phyloP scores from a whole-genome alignment of 2,113 vertebrate genomes.

The Alethe castanea region DNA sequence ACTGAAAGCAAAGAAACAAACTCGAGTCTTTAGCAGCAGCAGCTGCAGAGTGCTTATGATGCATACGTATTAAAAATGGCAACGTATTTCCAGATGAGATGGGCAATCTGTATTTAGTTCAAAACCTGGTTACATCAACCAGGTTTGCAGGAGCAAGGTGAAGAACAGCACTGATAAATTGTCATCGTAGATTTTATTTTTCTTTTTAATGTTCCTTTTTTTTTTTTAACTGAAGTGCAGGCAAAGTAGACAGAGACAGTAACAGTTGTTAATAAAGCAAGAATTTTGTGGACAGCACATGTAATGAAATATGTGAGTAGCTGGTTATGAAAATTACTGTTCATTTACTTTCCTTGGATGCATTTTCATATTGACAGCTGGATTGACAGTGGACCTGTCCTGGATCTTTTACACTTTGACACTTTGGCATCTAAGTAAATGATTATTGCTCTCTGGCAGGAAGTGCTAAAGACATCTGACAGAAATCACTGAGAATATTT shows the following conservation, averaged over 20 bases:
- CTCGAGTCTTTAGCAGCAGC: background rate
- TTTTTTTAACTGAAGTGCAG: background rate
- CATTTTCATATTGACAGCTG: background rate
- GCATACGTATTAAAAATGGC: background rate
- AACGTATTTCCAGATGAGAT: background rate
- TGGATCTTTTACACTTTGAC: background rate
- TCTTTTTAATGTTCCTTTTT: background rate
- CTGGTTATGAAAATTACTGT: background rate
- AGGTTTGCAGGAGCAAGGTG: background rate
- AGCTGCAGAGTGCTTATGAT: background rate
- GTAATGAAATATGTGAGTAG: background rate
- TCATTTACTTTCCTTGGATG: background rate
- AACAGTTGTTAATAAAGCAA: background rate
- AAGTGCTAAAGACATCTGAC: background rate
- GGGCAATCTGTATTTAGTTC: background rate
- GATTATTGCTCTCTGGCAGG: background rate
- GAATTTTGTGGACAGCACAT: background rate
- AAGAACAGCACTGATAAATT: background rate
- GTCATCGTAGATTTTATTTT: background rate
- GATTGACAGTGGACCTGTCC: background rate
- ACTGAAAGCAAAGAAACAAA: conserved; percentile 36
- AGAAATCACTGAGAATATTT: background rate
- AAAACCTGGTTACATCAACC: background rate
- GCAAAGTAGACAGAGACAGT: background rate
- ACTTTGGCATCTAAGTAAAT: background rate